Percentiles rank a stretch among this genome's conserved stretches.
Evolutionary conservation across 2,113 vertebrate genomes (phyloP).

Genomic region (Cyphomyrus discorhynchus): DNA sequence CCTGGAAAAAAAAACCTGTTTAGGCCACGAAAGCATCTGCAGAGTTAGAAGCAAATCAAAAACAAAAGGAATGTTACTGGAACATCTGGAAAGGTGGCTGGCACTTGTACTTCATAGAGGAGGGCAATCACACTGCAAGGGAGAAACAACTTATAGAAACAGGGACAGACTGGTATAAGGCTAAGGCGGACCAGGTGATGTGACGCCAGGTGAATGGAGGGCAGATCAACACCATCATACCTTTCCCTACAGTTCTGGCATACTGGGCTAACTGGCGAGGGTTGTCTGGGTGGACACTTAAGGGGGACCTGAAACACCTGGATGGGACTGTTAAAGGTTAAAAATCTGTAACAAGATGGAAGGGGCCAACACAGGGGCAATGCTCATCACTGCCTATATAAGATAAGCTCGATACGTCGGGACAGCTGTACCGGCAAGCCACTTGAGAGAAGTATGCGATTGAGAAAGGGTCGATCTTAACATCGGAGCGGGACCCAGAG

Average conservation of each 20-base stretch:
- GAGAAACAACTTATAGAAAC: background rate
- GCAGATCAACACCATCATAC: background rate
- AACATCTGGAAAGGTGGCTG: background rate
- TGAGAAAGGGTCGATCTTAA: background rate
- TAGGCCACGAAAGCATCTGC: background rate
- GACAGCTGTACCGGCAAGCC: background rate
- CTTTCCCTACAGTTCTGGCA: background rate
- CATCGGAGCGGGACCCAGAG: background rate
- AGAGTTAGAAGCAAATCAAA: background rate
- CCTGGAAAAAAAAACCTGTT: background rate
- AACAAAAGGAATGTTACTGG: background rate
- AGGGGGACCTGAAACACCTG: background rate
- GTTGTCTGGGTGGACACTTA: background rate
- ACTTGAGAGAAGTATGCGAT: background rate
- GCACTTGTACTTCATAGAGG: background rate
- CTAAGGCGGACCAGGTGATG: background rate
- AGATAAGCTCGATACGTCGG: background rate
- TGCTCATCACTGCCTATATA: background rate
- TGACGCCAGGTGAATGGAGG: background rate
- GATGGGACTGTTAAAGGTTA: background rate
- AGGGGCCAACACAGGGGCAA: background rate
- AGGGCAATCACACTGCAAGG: background rate
- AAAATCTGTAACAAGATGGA: background rate
- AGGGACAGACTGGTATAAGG: background rate
- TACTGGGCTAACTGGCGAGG: background rate